Evolutionary conservation across 2,888 invertebrate species (phyloP).

Genomic region (Chouioia cunea): DNA sequence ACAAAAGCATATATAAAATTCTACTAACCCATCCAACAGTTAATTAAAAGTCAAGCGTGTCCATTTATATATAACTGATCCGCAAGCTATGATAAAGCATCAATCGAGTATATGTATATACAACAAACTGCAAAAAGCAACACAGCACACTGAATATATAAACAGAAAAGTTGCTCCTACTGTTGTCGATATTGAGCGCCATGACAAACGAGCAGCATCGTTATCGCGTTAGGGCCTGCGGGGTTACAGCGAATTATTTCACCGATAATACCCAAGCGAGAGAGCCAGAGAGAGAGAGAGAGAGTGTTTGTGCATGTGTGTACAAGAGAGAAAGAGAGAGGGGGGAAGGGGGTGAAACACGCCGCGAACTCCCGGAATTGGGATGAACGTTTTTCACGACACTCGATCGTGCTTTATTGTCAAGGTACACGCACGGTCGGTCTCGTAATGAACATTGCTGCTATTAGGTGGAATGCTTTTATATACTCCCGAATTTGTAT

Average conservation of each 20-base stretch:
- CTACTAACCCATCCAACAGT: no score
- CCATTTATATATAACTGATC: no score
- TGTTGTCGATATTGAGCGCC: constrained; percentile 44
- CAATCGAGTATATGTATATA: no score
- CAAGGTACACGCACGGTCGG: neutral
- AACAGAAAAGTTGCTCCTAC: constrained; percentile 1
- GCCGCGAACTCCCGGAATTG: neutral
- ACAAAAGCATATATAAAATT: no score
- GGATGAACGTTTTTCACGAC: constrained; percentile 1
- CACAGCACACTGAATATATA: constrained; percentile 5
- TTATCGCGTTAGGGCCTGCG: constrained; percentile 27
- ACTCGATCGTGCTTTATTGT: neutral
- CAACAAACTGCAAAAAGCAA: no score
- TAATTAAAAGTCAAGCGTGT: no score
- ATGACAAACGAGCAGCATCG: constrained; percentile 49
- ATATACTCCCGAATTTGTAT: no score
- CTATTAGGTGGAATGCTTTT: no score
- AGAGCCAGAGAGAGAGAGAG: neutral
- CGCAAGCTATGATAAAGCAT: no score
- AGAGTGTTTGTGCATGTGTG: no score
- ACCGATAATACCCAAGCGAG: constrained; percentile 17
- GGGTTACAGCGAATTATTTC: constrained; percentile 21
- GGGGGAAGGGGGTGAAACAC: no score
- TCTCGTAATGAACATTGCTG: neutral
- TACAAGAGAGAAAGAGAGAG: no score